phyloP scores from a whole-genome alignment of 2,113 vertebrate species.

The Petaurus breviceps region DNA sequence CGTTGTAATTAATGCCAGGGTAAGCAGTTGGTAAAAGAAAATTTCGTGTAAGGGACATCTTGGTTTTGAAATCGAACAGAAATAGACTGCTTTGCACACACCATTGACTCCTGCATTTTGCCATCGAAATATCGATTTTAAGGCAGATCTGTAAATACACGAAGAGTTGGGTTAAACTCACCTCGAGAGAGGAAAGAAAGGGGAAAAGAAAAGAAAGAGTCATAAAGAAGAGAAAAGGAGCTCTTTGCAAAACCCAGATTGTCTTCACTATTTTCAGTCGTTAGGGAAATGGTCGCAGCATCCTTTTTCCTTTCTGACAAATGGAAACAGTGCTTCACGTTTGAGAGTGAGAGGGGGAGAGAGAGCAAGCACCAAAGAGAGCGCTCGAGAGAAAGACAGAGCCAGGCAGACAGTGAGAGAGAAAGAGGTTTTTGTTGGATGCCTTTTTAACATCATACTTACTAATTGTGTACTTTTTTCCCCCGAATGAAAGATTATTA shows the following conservation, averaged over 20 bases:
- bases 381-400: constrained; percentile 2
- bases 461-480: constrained; percentile 58
- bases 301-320: constrained; percentile 17
- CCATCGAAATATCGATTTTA: constrained; percentile 89
- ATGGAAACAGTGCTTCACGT: constrained; percentile 23
- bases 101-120: constrained; percentile 87
- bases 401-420: background rate
- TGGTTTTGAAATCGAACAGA: constrained; percentile 87
- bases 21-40: constrained; percentile 89
- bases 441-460: constrained; percentile 33
- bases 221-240: constrained; percentile 10
- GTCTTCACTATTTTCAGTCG: constrained; percentile 39
- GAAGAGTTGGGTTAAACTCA: constrained; percentile 69
- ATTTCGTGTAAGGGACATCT: constrained; percentile 88
- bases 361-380: background rate
- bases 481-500: constrained; percentile 58
- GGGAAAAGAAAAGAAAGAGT: background rate
- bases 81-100: constrained; percentile 88
- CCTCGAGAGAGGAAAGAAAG: background rate
- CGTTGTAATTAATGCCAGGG: constrained; percentile 95
- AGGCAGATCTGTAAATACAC: constrained; percentile 86
- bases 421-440: background rate
- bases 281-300: constrained; percentile 42
- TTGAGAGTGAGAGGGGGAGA: constrained; percentile 39
- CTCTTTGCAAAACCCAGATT: constrained; percentile 2